phyloP scores from a whole-genome alignment of 1,140 invertebrate species.

The Bombus superbus region DNA sequence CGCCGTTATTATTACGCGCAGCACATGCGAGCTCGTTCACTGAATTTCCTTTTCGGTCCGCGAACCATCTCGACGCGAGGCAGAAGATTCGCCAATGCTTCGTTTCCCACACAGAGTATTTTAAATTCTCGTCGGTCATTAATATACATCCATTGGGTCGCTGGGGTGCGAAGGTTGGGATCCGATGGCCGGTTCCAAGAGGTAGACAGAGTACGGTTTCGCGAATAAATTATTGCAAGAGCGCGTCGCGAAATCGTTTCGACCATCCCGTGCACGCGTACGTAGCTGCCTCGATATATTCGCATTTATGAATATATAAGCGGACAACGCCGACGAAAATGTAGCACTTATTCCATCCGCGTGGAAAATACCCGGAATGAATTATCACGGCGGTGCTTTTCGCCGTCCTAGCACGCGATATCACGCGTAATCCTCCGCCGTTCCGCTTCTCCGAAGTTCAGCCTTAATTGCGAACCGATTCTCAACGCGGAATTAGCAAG shows the following conservation, averaged over 20 bases:
- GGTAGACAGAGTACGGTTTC: conserved; percentile 31
- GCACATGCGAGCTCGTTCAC: not conserved
- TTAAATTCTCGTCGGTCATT: conserved; percentile 67
- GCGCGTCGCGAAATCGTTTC: not conserved
- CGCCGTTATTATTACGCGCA: not conserved
- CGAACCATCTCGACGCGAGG: not conserved
- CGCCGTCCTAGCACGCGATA: not conserved
- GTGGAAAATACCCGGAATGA: conserved; percentile 16
- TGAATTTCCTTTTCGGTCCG: not conserved
- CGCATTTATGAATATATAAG: conserved; percentile 57
- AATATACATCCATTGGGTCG: conserved; percentile 63
- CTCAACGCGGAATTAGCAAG: not conserved
- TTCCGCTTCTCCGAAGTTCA: not conserved
- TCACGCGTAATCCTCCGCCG: not conserved
- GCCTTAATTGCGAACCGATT: not conserved
- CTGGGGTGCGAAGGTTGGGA: too few relatives aligned
- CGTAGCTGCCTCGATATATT: not conserved
- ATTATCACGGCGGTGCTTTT: not conserved
- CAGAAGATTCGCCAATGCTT: conserved; percentile 42
- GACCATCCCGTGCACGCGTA: conserved; percentile 10
- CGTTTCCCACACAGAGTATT: conserved; percentile 60
- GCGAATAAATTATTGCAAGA: conserved; percentile 61
- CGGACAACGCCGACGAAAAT: conserved; percentile 16
- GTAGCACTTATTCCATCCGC: conserved; percentile 16
- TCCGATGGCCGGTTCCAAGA: not conserved